Evolutionary conservation across 2,113 vertebrate species (phyloP).

Genomic region (Nannospalax galili): DNA sequence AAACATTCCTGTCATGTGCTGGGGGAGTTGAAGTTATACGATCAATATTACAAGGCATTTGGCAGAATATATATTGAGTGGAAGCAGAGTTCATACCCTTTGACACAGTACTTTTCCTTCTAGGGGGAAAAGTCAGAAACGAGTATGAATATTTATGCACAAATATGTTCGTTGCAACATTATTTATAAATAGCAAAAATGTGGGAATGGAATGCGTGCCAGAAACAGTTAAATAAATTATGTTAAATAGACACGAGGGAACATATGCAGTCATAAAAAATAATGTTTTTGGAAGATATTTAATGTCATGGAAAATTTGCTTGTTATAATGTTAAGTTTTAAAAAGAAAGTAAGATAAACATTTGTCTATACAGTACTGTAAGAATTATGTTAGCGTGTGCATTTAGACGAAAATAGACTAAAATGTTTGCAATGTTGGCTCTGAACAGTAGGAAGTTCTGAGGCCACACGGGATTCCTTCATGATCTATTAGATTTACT

Average conservation of each 20-base stretch:
- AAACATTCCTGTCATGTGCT: constrained; percentile 45
- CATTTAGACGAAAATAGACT: constrained; percentile 16
- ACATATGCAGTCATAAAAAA: constrained; percentile 70
- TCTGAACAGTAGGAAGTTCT: not conserved
- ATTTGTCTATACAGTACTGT: constrained; percentile 41
- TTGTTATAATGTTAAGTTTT: constrained; percentile 65
- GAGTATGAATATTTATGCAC: constrained; percentile 79
- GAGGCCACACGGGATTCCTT: not conserved
- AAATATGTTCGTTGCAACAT: constrained; percentile 75
- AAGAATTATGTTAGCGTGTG: constrained; percentile 53
- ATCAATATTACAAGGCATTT: constrained; percentile 64
- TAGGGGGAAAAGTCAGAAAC: constrained; percentile 68
- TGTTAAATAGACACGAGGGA: constrained; percentile 69
- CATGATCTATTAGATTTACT: not conserved
- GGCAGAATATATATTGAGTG: constrained; percentile 58
- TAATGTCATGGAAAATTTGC: constrained; percentile 73
- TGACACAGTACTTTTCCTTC: constrained; percentile 76
- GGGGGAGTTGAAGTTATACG: constrained; percentile 58
- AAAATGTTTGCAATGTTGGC: constrained; percentile 12
- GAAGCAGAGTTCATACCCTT: constrained; percentile 69
- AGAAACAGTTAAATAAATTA: constrained; percentile 80
- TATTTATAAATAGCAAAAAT: constrained; percentile 81
- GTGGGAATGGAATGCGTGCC: constrained; percentile 73
- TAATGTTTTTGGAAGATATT: constrained; percentile 69
- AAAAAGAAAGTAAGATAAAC: constrained; percentile 71